Conservation (phyloP, 2,113 vertebrate species). For the Lepus timidus region DNA sequence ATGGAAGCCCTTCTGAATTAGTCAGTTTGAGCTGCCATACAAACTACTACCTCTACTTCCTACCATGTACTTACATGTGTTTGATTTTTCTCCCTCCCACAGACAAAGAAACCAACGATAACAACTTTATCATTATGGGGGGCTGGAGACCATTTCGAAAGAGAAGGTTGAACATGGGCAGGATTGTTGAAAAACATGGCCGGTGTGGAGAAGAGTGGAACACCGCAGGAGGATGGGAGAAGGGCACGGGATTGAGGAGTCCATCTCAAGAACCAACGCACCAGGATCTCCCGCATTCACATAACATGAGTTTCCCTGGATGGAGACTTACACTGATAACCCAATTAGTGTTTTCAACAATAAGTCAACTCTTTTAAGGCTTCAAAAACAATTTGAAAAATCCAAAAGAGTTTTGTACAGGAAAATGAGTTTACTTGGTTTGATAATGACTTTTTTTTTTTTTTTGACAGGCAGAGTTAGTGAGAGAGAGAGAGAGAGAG, state of each 20-base stretch:
- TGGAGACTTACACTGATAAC: conserved; percentile 19
- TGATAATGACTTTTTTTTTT: neutral
- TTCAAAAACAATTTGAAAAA: conserved; percentile 29
- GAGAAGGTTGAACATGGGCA: conserved; percentile 15
- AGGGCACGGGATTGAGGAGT: neutral
- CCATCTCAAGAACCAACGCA: neutral
- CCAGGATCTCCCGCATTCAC: neutral
- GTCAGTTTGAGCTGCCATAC: neutral
- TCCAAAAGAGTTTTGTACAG: neutral
- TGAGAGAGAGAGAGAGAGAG: no score
- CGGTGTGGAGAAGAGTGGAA: neutral
- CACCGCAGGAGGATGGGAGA: neutral
- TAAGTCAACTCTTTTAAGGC: neutral
- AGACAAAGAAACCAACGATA: neutral
- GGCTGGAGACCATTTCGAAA: conserved; percentile 18
- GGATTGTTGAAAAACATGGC: neutral
- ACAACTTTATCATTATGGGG: neutral
- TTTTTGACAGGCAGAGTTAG: no score
- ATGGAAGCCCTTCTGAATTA: neutral
- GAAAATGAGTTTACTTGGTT: conserved; percentile 18
- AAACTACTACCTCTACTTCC: neutral
- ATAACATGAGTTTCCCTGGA: neutral
- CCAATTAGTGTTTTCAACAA: neutral
- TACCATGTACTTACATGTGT: neutral
- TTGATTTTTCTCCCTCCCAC: neutral